phyloP scores from a whole-genome alignment of 2,797 vertebrate species.

The Tokudaia muenninki region DNA sequence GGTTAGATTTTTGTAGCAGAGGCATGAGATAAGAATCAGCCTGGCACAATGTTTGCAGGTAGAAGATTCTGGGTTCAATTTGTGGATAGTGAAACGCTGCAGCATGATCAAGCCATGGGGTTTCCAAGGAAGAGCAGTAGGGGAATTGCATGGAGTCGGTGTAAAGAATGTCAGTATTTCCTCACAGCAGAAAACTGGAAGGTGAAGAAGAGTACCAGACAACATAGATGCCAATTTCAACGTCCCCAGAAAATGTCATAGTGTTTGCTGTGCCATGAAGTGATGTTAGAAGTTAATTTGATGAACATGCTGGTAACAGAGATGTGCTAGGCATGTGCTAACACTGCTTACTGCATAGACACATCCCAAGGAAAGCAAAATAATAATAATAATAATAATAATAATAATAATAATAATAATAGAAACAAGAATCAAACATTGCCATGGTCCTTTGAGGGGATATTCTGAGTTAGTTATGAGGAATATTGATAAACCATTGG shows the following conservation, averaged over 20 bases:
- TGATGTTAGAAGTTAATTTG: not conserved
- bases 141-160: not conserved
- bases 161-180: not conserved
- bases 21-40: not conserved
- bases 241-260: not conserved
- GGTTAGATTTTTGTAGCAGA: constrained; percentile 36
- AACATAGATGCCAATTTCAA: not conserved
- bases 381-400: no score
- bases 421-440: not conserved
- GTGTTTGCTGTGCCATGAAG: not conserved
- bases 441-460: not conserved
- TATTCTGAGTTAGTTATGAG: not conserved
- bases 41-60: not conserved
- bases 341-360: not conserved
- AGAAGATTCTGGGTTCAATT: not conserved
- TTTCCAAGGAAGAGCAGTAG: constrained; percentile 27
- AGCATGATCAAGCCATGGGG: not conserved
- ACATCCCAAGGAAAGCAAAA: not conserved
- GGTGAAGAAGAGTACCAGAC: not conserved
- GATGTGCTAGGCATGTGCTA: not conserved
- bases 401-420: not conserved
- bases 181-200: not conserved
- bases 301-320: constrained; percentile 10
- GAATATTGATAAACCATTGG: constrained; percentile 9
- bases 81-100: not conserved